Evolutionary conservation across 2,888 invertebrate species (phyloP).

Genomic region (Mactromeris polynyma): DNA sequence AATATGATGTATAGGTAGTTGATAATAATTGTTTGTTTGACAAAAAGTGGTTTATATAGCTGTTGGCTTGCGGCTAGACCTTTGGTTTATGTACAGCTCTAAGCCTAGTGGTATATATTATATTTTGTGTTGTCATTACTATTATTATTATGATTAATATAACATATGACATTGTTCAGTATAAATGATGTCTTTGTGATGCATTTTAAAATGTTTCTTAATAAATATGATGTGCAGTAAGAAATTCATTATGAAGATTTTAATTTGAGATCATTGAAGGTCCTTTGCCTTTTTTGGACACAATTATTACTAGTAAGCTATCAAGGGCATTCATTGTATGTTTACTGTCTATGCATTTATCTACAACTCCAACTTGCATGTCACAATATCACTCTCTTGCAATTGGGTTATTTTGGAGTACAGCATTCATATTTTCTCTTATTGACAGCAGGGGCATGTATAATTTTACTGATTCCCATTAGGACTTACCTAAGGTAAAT

Average conservation of each 20-base stretch:
- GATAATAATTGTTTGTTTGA: slow-evolving; percentile 29
- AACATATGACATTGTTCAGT: slow-evolving; percentile 50
- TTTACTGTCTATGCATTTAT: neutral
- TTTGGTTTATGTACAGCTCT: slow-evolving; percentile 49
- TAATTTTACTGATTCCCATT: no score
- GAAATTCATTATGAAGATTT: neutral
- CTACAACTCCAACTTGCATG: neutral
- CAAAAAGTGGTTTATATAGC: slow-evolving; percentile 12
- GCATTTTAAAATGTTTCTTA: slow-evolving; percentile 52
- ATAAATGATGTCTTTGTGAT: slow-evolving; percentile 59
- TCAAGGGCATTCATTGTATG: neutral
- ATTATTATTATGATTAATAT: slow-evolving; percentile 37
- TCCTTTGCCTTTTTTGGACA: no score
- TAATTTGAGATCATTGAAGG: neutral
- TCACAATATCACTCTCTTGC: neutral
- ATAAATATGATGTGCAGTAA: slow-evolving; percentile 23
- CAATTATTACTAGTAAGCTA: no score
- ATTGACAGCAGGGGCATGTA: no score
- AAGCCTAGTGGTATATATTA: slow-evolving; percentile 49
- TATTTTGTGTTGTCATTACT: slow-evolving; percentile 50
- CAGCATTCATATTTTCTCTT: no score
- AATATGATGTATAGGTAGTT: slow-evolving; percentile 39
- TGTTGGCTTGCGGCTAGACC: slow-evolving; percentile 18
- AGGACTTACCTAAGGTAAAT: no score
- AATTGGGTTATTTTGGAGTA: neutral